These are phyloP conservation scores for Tenthredo notha DNA, from an alignment of 2,888 invertebrate genomes.

Conservation along the genomic window DNA sequence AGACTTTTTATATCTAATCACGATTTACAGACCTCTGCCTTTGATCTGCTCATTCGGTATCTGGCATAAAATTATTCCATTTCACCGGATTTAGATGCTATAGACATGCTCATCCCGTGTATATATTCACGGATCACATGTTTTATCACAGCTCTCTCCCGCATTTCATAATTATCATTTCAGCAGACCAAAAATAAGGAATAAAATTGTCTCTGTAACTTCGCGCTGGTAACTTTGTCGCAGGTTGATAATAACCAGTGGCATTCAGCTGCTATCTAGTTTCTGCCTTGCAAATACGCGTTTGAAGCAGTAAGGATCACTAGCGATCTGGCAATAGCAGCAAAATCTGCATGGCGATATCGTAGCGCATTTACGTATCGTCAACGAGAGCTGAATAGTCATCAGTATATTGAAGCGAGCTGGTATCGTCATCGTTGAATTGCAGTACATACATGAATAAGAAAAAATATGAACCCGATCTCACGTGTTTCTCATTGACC, in stretches of 20 bases:
- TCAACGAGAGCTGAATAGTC: constrained; percentile 21
- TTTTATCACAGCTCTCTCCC: background rate
- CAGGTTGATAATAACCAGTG: background rate
- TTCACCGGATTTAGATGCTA: background rate
- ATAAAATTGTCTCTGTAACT: background rate
- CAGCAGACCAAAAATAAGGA: background rate
- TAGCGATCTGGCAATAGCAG: background rate
- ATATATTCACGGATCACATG: background rate
- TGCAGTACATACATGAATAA: background rate
- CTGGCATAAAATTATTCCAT: background rate
- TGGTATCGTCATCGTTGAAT: background rate
- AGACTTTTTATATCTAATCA: background rate
- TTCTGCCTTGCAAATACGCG: background rate
- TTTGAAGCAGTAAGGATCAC: background rate
- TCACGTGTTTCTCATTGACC: constrained; percentile 21
- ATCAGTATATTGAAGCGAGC: constrained; percentile 3
- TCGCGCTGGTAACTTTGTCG: background rate
- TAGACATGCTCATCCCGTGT: background rate
- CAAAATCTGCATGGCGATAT: background rate
- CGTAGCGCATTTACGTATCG: background rate
- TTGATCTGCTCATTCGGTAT: background rate
- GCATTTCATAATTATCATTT: background rate
- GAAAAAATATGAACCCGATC: background rate
- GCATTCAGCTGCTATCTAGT: background rate
- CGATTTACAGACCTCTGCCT: background rate